Evolutionary conservation across 2,797 vertebrate genomes (phyloP).

Genomic region (Schizothorax lantsangensis): DNA sequence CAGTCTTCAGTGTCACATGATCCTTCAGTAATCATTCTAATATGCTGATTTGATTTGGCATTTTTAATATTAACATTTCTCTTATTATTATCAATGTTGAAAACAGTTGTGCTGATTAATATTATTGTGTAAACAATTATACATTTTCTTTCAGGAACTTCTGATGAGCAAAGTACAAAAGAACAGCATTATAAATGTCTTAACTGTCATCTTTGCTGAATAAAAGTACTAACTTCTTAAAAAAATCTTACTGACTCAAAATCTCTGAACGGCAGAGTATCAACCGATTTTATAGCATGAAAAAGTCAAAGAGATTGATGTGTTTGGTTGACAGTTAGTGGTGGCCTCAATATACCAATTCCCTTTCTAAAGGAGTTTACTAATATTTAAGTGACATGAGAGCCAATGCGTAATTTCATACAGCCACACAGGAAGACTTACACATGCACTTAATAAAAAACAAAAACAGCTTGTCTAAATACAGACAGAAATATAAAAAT

Average conservation of each 20-base stretch:
- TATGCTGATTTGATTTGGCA: too few relatives aligned
- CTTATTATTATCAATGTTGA: background rate
- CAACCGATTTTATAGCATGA: background rate
- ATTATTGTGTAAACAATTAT: background rate
- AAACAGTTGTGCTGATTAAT: background rate
- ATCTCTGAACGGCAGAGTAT: background rate
- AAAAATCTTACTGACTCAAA: background rate
- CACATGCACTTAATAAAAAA: background rate
- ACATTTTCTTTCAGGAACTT: background rate
- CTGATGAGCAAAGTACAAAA: background rate
- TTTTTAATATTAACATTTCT: background rate
- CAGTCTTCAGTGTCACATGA: background rate
- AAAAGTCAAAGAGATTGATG: background rate
- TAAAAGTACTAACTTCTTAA: background rate
- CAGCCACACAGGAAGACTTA: background rate
- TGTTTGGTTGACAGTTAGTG: background rate
- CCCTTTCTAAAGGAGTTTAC: background rate
- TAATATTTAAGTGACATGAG: background rate
- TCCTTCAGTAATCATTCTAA: background rate
- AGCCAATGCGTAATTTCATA: conserved; percentile 5
- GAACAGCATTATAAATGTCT: too few relatives aligned
- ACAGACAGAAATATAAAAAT: conserved; percentile 1
- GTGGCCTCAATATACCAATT: background rate
- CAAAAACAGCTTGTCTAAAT: conserved; percentile 11
- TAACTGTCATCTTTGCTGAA: background rate